Conservation (phyloP, 2,888 invertebrate species). For the Spialia ferax region DNA sequence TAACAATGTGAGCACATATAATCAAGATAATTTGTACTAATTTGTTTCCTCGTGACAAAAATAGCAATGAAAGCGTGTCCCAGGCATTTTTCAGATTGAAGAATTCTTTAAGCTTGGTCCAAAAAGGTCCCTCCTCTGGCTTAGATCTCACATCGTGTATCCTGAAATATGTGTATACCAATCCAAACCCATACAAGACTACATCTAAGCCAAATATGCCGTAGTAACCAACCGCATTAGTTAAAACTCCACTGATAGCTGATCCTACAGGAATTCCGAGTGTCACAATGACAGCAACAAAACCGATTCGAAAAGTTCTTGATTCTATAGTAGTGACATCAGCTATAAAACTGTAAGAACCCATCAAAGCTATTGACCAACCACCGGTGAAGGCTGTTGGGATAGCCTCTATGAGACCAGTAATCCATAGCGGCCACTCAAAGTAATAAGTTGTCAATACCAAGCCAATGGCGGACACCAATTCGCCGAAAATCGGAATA, state of each 20-base stretch:
- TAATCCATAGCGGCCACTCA: slow-evolving; percentile 84
- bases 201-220: slow-evolving; percentile 73
- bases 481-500: slow-evolving; percentile 84
- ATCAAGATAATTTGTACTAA: slow-evolving; percentile 67
- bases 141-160: slow-evolving; percentile 68
- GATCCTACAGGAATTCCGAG: slow-evolving; percentile 81
- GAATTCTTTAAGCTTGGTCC: slow-evolving; percentile 60
- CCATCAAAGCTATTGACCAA: slow-evolving; percentile 84
- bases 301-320: slow-evolving; percentile 87
- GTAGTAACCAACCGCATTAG: slow-evolving; percentile 75
- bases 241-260: slow-evolving; percentile 81
- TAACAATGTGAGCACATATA: slow-evolving; percentile 72
- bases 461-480: slow-evolving; percentile 80
- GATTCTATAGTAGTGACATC: slow-evolving; percentile 86
- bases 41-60: slow-evolving; percentile 59
- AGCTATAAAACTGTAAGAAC: slow-evolving; percentile 87
- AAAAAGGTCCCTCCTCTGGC: slow-evolving; percentile 59
- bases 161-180: slow-evolving; percentile 67
- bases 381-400: slow-evolving; percentile 87
- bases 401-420: slow-evolving; percentile 83
- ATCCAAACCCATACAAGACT: slow-evolving; percentile 64
- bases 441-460: slow-evolving; percentile 84
- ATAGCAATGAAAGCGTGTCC: slow-evolving; percentile 74
- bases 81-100: slow-evolving; percentile 71
- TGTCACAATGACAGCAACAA: slow-evolving; percentile 84